Conservation (phyloP, 1,140 invertebrate species). For the Zaprionus davidi region DNA sequence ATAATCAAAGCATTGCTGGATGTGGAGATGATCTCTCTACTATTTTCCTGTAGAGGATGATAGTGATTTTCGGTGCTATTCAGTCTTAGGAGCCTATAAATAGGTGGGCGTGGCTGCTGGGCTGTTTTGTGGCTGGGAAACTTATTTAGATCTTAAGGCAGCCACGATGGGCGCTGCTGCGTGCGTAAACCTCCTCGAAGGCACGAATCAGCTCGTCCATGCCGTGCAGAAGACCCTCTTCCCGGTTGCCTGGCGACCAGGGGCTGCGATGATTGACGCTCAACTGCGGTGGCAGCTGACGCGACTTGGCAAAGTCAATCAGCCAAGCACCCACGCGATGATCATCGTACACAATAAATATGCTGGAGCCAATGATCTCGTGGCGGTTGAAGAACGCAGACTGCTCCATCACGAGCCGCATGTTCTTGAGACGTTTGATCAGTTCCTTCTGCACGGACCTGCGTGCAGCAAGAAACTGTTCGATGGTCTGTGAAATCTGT, state of each 20-base stretch:
- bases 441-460: slow-evolving; percentile 89
- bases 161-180: slow-evolving; percentile 62
- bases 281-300: slow-evolving; percentile 89
- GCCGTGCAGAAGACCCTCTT: slow-evolving; percentile 96
- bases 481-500: slow-evolving; percentile 92
- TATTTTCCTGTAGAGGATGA: not conserved
- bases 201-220: slow-evolving; percentile 92
- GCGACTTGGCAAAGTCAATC: slow-evolving; percentile 98
- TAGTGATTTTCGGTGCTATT: slow-evolving; percentile 34
- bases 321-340: slow-evolving; percentile 95
- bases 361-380: slow-evolving; percentile 97
- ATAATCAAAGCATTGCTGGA: slow-evolving; percentile 13
- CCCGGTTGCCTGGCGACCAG: slow-evolving; percentile 96
- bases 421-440: slow-evolving; percentile 90
- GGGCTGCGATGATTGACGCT: slow-evolving; percentile 90
- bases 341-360: slow-evolving; percentile 96
- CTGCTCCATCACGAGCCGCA: slow-evolving; percentile 91
- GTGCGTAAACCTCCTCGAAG: slow-evolving; percentile 76
- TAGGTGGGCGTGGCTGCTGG: slow-evolving; percentile 33
- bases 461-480: slow-evolving; percentile 90
- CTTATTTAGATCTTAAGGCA: slow-evolving; percentile 74
- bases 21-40: slow-evolving; percentile 16
- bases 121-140: slow-evolving; percentile 3
- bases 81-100: slow-evolving; percentile 62
- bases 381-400: slow-evolving; percentile 95